Evolutionary conservation across 2,888 invertebrate species (phyloP).

Genomic region (Apeira syringaria): DNA sequence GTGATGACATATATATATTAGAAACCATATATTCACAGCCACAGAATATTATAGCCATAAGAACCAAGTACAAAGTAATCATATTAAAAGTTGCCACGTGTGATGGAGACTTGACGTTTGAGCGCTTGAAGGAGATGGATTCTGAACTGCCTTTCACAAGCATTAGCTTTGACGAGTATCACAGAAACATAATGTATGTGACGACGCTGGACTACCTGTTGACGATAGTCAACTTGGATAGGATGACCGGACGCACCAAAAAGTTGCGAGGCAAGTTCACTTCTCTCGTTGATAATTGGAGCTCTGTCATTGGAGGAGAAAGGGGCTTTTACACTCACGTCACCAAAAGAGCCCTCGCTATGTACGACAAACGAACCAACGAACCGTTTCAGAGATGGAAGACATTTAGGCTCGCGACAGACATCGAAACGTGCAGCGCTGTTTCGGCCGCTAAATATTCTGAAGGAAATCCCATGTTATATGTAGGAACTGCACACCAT

Average conservation of each 20-base stretch:
- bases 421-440: conserved; percentile 55
- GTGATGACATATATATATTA: conserved; percentile 50
- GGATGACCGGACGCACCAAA: conserved; percentile 56
- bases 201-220: conserved; percentile 57
- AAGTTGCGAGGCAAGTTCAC: conserved; percentile 47
- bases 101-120: conserved; percentile 41
- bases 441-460: conserved; percentile 59
- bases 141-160: conserved; percentile 63
- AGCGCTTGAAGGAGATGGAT: conserved; percentile 56
- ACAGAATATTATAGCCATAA: conserved; percentile 57
- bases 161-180: conserved; percentile 64
- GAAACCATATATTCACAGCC: conserved; percentile 57
- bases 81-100: conserved; percentile 52
- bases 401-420: conserved; percentile 47
- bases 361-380: conserved; percentile 70
- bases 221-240: conserved; percentile 65
- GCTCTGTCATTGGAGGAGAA: conserved; percentile 58
- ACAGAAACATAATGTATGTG: conserved; percentile 65
- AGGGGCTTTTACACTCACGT: conserved; percentile 58
- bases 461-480: conserved; percentile 49
- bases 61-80: conserved; percentile 61
- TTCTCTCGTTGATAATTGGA: conserved; percentile 64
- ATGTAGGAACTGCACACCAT: conserved; percentile 65
- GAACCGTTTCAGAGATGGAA: conserved; percentile 47
- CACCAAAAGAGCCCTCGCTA: conserved; percentile 49